Conservation (phyloP, 2,888 invertebrate species). For the Neocrepidodera transversa region DNA sequence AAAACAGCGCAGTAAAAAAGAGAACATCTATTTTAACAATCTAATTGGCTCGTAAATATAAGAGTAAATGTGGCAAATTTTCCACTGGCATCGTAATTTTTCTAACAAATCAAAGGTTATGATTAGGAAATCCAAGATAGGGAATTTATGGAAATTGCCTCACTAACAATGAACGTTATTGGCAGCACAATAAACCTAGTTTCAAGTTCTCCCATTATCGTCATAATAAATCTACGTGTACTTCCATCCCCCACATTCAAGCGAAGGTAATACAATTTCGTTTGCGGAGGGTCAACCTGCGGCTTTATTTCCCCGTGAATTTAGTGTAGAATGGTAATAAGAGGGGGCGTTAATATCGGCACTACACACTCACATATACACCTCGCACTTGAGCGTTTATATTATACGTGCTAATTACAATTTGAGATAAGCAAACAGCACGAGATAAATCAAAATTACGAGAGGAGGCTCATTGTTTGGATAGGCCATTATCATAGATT, state of each 20-base stretch:
- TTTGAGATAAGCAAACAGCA: conserved; percentile 46
- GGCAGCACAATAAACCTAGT: conserved; percentile 25
- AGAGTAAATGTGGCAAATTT: too few relatives aligned
- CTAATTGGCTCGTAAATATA: too few relatives aligned
- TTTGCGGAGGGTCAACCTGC: conserved; percentile 32
- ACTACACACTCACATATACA: conserved; percentile 26
- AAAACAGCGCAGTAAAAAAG: too few relatives aligned
- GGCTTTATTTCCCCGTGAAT: conserved; percentile 35
- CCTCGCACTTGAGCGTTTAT: conserved; percentile 32
- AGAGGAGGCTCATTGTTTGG: conserved; percentile 21
- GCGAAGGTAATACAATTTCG: conserved; percentile 22
- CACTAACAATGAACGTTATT: conserved; percentile 25
- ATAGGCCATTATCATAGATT: conserved; percentile 25
- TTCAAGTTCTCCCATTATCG: conserved; percentile 22
- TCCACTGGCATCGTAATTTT: too few relatives aligned
- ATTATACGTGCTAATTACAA: conserved; percentile 43
- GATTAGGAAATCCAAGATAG: too few relatives aligned
- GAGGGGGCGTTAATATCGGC: conserved; percentile 45
- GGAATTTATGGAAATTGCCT: conserved; percentile 12
- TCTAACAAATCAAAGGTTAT: too few relatives aligned
- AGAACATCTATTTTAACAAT: too few relatives aligned
- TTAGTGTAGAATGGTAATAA: conserved; percentile 36
- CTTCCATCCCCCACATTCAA: conserved; percentile 13
- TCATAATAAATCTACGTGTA: conserved; percentile 24
- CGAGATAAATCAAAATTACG: conserved; percentile 49